Conservation (phyloP, 1,140 invertebrate species). For the Caenorhabditis brenneri region DNA sequence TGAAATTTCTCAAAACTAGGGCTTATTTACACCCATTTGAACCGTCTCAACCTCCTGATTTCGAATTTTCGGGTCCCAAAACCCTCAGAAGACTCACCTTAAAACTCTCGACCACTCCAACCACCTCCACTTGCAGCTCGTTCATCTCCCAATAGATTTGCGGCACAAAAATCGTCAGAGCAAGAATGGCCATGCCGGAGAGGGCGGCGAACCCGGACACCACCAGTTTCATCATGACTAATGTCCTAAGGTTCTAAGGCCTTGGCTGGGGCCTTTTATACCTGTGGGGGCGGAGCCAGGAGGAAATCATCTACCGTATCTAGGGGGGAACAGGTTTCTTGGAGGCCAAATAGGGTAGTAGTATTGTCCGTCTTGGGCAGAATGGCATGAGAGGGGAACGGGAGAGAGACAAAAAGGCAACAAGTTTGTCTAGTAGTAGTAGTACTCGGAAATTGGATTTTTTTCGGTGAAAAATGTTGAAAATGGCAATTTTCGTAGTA, state of each 20-base stretch:
- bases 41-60: background rate
- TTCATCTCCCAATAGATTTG: slow-evolving; percentile 41
- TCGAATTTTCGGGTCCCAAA: background rate
- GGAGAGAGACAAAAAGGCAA: too few relatives aligned
- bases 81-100: background rate
- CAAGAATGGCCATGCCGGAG: slow-evolving; percentile 27
- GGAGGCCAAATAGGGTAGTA: too few relatives aligned
- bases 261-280: too few relatives aligned
- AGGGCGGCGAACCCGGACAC: slow-evolving; percentile 38
- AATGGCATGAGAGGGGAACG: too few relatives aligned
- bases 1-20: too few relatives aligned
- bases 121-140: slow-evolving; percentile 31
- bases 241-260: too few relatives aligned
- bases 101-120: slow-evolving; percentile 45
- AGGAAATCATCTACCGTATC: background rate
- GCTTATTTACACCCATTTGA: background rate
- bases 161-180: background rate
- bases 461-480: too few relatives aligned
- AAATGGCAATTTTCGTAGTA: too few relatives aligned
- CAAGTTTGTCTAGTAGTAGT: too few relatives aligned
- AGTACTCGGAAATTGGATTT: too few relatives aligned
- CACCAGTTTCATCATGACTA: slow-evolving; percentile 21
- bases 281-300: background rate
- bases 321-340: too few relatives aligned
- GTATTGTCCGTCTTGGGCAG: too few relatives aligned